These are phyloP conservation scores for Danaus chrysippus DNA, from an alignment of 2,888 invertebrate species.

Conservation along the genomic window DNA sequence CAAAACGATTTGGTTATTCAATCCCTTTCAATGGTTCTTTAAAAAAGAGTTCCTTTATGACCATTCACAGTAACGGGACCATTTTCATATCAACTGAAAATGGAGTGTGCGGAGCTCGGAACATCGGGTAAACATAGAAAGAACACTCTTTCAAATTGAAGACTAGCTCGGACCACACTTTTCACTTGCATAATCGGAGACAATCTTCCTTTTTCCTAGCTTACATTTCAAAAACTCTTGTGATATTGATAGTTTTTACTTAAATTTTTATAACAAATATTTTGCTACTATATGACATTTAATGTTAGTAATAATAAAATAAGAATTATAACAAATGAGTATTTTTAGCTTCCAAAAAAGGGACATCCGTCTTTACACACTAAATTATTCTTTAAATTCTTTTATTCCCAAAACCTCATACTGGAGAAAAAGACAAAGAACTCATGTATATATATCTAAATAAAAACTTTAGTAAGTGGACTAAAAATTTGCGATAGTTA, in stretches of 20 bases:
- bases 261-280: constrained; percentile 19
- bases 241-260: constrained; percentile 17
- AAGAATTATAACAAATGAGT: too few relatives aligned
- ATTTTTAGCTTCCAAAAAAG: too few relatives aligned
- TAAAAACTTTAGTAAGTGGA: too few relatives aligned
- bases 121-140: constrained; percentile 57
- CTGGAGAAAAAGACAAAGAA: too few relatives aligned
- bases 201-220: constrained; percentile 37
- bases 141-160: constrained; percentile 72
- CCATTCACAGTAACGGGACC: constrained; percentile 51
- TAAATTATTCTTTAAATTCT: too few relatives aligned
- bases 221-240: constrained; percentile 30
- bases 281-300: neutral
- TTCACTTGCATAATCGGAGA: constrained; percentile 62
- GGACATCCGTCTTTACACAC: too few relatives aligned
- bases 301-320: neutral
- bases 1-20: too few relatives aligned
- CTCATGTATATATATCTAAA: too few relatives aligned
- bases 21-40: constrained; percentile 27
- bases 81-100: constrained; percentile 64
- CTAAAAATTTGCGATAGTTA: too few relatives aligned
- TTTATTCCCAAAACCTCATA: too few relatives aligned
- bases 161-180: constrained; percentile 44
- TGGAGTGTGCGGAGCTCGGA: constrained; percentile 63
- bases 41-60: constrained; percentile 19